These are phyloP conservation scores for Acanthosepion lycidas DNA, from an alignment of 2,888 invertebrate genomes.

Conservation along the genomic window DNA sequence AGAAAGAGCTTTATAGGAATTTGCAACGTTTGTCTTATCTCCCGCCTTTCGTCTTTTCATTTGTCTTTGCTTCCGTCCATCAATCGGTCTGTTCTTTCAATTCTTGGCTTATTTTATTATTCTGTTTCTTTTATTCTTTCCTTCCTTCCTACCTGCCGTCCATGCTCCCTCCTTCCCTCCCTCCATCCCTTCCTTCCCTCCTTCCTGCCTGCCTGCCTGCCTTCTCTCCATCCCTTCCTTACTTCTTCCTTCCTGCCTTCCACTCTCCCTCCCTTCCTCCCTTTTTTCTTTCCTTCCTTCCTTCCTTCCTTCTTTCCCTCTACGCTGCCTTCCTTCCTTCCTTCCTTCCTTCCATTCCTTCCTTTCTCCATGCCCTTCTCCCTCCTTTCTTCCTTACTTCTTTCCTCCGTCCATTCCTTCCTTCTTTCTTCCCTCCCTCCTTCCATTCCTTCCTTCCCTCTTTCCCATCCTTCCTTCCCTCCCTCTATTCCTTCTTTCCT, in stretches of 20 bases:
- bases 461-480: too few species aligned
- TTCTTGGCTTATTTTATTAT: background rate
- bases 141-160: too few species aligned
- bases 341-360: too few species aligned
- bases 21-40: background rate
- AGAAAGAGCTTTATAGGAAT: too few species aligned
- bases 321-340: too few species aligned
- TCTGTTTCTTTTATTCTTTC: background rate
- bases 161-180: too few species aligned
- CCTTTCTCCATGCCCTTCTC: too few species aligned
- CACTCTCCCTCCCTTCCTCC: background rate
- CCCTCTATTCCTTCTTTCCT: too few species aligned
- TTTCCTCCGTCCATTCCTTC: too few species aligned
- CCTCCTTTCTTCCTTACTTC: too few species aligned
- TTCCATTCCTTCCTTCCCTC: too few species aligned
- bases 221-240: background rate
- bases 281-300: background rate
- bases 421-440: too few species aligned
- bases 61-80: background rate
- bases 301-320: background rate
- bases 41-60: background rate
- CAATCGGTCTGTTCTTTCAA: fast-evolving
- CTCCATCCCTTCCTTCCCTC: background rate
- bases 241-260: background rate
- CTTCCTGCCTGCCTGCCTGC: background rate